Base-by-base conservation (phyloP, 2,113 vertebrate genomes). In the Albula glossodonta region DNA sequence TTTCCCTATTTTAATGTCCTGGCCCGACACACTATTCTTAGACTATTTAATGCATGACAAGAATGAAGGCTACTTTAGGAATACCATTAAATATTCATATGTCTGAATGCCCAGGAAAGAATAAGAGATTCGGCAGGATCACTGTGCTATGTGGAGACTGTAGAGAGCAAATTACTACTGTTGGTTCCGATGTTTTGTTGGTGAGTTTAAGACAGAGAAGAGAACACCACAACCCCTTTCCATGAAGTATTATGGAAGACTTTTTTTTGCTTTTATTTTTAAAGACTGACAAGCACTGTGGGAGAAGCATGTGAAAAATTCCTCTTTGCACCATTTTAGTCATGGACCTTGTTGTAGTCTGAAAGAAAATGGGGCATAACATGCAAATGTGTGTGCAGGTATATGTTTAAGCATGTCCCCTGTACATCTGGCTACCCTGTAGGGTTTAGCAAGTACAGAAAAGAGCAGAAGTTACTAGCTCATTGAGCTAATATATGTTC, bases 41-140 rank as follows among this genome's bases (percentile, higher is more conserved):
- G 80, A 82, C 52, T 86, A 49, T 82, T 86, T 78, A 86, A 91
- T 77, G 66, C 15, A 49, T 77, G 85, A 81, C 83, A 78, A 78
- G 83, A 78, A 80, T 57, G 86, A 80, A 85, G 56, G 84, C 84
- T 81, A 17, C 85, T 85, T 86, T 83, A 66, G 51, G 57, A 51
- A 66, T 70, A 53, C 1, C 19, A 82, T 48, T 86, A 80, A 84
- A 86, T 53, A 77, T 85, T 86, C 53, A 86, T 86, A 53, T 49
- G 60, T 49, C 41, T 78, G 52, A 25, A 87, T 77, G 53, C 48
- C 51, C 74, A 4, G 74, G 3, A n/a, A 79, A 81, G 86, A 86
- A 66, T 63, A 19, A 70, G 79, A 82, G 80, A 74, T 86, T 81
- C 70, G 63, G 78, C 57, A 41, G 60, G 56, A 74, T 82, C n/a